Percentiles rank a stretch among this genome's conserved stretches.
Conservation (phyloP, 2,113 vertebrate genomes). For the Andinoacara biseriatus region DNA sequence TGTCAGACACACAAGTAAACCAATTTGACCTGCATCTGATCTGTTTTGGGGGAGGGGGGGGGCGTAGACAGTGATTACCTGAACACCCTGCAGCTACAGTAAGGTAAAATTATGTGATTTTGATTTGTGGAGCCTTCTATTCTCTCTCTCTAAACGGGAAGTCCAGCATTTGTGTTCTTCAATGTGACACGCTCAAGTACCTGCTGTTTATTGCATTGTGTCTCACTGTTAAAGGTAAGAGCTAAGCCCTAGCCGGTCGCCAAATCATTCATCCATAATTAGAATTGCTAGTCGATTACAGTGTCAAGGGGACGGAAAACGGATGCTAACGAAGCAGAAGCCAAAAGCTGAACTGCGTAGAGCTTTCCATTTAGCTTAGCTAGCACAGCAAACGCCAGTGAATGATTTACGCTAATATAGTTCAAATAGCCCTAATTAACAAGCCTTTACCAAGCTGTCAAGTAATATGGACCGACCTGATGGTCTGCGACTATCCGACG, state of each 20-base stretch:
- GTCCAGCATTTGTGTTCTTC: background rate
- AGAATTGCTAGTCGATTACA: background rate
- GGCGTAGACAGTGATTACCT: background rate
- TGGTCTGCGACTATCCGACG: background rate
- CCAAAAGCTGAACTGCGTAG: background rate
- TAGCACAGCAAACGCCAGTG: background rate
- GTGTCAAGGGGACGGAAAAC: background rate
- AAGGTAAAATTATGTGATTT: background rate
- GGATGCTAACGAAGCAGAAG: background rate
- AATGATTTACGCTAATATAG: background rate
- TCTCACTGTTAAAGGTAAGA: background rate
- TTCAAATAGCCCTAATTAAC: background rate
- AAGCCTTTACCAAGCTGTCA: fast-evolving
- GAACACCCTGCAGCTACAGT: background rate
- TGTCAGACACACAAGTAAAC: background rate
- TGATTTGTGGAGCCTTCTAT: too few relatives aligned
- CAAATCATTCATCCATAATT: background rate
- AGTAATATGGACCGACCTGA: constrained; percentile 32
- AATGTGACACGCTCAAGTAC: background rate
- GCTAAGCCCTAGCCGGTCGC: background rate
- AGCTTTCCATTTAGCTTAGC: background rate
- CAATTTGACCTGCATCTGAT: background rate
- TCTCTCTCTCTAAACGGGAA: background rate
- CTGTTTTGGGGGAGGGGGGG: too few relatives aligned
- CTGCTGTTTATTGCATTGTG: background rate